phyloP scores from a whole-genome alignment of 2,888 invertebrate species.

The Drosophila tanythrix region DNA sequence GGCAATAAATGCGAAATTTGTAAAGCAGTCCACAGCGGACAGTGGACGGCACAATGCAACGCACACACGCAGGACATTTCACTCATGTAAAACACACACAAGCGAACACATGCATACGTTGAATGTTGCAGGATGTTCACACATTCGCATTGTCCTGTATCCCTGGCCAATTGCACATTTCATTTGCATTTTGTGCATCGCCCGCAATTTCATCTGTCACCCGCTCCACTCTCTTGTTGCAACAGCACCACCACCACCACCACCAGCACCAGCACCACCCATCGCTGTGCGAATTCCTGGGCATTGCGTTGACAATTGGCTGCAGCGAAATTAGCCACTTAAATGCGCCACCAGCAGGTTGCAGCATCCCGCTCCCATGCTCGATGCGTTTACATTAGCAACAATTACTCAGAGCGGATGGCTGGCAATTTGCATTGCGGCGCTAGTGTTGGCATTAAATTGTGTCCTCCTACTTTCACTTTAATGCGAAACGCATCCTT shows the following conservation, averaged over 20 bases:
- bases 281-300: slow-evolving; percentile 50
- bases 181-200: slow-evolving; percentile 80
- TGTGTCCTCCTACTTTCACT: slow-evolving; percentile 65
- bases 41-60: slow-evolving; percentile 28
- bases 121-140: slow-evolving; percentile 65
- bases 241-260: background rate
- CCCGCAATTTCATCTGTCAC: slow-evolving; percentile 77
- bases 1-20: slow-evolving; percentile 84
- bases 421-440: slow-evolving; percentile 57
- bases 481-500: slow-evolving; percentile 57
- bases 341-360: slow-evolving; percentile 54
- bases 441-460: slow-evolving; percentile 50
- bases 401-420: slow-evolving; percentile 79
- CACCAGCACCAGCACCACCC: background rate
- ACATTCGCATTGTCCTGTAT: slow-evolving; percentile 68
- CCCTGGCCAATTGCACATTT: slow-evolving; percentile 63
- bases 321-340: slow-evolving; percentile 79
- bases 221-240: slow-evolving; percentile 1
- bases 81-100: slow-evolving; percentile 58
- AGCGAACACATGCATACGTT: background rate
- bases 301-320: slow-evolving; percentile 61
- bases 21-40: slow-evolving; percentile 56
- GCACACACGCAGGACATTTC: slow-evolving; percentile 62
- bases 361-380: background rate
- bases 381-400: slow-evolving; percentile 71